Conservation (phyloP, 1,140 invertebrate species). For the Heliconius eleuchia region DNA sequence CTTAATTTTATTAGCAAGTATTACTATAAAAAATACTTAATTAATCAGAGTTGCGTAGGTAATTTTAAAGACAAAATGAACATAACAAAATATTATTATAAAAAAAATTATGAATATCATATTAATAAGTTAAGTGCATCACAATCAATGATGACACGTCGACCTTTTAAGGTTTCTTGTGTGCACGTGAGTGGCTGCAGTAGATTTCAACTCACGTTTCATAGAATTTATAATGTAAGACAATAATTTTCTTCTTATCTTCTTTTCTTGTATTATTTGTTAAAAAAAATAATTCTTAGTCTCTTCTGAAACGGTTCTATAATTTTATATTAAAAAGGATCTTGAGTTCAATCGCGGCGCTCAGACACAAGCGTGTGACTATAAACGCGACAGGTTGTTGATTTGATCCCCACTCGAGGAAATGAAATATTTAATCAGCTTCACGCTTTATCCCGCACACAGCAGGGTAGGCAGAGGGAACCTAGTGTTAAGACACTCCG, state of each 20-base stretch:
- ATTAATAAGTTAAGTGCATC: slow-evolving; percentile 1
- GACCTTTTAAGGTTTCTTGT: slow-evolving; percentile 42
- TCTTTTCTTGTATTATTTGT: too few species aligned
- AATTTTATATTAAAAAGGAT: too few species aligned
- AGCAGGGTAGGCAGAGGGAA: too few species aligned
- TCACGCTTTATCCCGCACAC: too few species aligned
- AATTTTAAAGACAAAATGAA: not conserved
- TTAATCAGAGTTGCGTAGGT: not conserved
- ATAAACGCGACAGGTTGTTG: too few species aligned
- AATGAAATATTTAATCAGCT: too few species aligned
- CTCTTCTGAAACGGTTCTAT: too few species aligned
- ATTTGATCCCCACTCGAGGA: too few species aligned
- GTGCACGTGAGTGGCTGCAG: slow-evolving; percentile 38
- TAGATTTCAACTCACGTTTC: not conserved
- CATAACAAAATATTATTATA: not conserved
- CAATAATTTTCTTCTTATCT: not conserved
- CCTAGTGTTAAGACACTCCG: too few species aligned
- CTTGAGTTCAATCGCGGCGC: too few species aligned
- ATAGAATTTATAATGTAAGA: not conserved
- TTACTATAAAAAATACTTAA: not conserved
- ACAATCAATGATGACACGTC: slow-evolving; percentile 16
- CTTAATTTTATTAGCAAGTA: not conserved
- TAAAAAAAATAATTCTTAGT: too few species aligned
- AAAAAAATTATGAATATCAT: not conserved
- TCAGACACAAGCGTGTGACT: too few species aligned